phyloP scores from a whole-genome alignment of 1,140 invertebrate species.

The Yoshiicerus persimilis region DNA sequence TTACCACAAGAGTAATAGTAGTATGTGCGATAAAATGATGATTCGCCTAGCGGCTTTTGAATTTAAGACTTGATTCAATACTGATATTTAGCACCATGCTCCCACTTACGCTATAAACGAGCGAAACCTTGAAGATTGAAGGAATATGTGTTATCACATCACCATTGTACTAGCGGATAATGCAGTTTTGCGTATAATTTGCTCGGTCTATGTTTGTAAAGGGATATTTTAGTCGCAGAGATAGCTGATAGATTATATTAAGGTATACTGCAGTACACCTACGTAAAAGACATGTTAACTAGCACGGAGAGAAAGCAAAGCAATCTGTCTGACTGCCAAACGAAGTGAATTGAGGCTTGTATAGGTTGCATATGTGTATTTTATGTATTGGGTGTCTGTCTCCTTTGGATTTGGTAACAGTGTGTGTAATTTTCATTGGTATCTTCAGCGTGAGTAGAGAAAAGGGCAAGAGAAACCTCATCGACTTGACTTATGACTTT shows the following conservation, averaged over 20 bases:
- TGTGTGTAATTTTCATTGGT: neutral
- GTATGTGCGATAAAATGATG: neutral
- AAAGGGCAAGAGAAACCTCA: slow-evolving; percentile 15
- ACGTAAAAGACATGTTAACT: neutral
- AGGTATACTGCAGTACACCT: neutral
- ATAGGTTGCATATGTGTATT: neutral
- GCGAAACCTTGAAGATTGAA: too few species aligned
- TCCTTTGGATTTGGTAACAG: neutral
- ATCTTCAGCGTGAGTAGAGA: neutral
- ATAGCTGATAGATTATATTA: neutral
- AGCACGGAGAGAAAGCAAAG: neutral
- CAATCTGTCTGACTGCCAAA: neutral
- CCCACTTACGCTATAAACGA: too few species aligned
- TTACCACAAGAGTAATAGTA: neutral
- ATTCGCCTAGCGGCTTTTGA: neutral
- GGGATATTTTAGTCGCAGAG: too few species aligned
- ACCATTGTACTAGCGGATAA: neutral
- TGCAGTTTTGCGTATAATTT: neutral
- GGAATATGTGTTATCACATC: neutral
- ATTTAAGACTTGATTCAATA: neutral
- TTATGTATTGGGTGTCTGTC: neutral
- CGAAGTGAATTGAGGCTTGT: neutral
- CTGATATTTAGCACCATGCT: neutral
- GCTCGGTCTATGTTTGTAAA: neutral
- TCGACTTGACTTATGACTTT: slow-evolving; percentile 19